These are phyloP conservation scores for Uropsilus gracilis DNA, from an alignment of 2,113 vertebrate species.

Conservation along the genomic window DNA sequence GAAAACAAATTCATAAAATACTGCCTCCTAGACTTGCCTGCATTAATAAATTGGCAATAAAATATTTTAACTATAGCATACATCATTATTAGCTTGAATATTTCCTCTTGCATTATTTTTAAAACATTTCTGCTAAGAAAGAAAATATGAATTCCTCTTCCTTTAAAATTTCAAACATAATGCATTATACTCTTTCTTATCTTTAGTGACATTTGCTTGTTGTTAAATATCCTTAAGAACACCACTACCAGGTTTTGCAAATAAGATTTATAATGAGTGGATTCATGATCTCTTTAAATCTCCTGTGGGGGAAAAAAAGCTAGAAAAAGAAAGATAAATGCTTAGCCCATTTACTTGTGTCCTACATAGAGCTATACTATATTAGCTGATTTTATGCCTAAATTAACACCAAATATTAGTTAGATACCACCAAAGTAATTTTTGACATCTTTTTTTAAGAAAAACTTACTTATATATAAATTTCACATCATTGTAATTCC, in stretches of 20 bases:
- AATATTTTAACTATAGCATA: constrained; percentile 48
- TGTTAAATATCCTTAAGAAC: neutral
- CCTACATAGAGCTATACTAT: neutral
- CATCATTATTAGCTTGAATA: neutral
- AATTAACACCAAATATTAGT: neutral
- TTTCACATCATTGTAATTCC: no score
- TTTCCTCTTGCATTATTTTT: constrained; percentile 29
- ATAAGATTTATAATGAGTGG: neutral
- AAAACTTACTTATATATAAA: no score
- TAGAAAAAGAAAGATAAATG: neutral
- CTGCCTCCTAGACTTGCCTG: neutral
- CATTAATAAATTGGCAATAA: constrained; percentile 21
- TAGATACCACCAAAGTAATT: neutral
- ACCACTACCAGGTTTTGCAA: neutral
- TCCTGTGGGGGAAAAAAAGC: neutral
- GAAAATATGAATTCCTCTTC: neutral
- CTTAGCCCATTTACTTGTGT: neutral
- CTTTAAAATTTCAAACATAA: neutral
- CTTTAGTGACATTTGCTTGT: neutral
- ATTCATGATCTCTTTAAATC: neutral
- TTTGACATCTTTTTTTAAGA: no score
- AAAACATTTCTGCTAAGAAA: constrained; percentile 12
- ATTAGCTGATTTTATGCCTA: neutral
- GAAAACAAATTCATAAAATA: constrained; percentile 45
- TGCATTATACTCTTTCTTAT: neutral